Base-by-base conservation (phyloP, 1,140 invertebrate species). In the Zaprionus capensis region DNA sequence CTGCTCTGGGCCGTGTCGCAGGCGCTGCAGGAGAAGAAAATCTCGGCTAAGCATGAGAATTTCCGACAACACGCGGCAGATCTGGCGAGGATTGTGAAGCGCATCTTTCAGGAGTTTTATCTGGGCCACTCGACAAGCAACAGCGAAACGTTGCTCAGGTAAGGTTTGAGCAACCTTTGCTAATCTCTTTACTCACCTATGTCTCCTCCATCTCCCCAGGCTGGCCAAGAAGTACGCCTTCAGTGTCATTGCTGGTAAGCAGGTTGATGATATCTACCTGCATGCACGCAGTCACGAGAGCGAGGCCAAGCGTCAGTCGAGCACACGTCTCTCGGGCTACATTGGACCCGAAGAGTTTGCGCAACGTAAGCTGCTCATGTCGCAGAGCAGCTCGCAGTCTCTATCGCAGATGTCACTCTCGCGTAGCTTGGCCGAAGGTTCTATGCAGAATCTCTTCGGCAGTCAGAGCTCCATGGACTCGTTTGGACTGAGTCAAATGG, bases 1-100 rank as follows among this genome's bases (percentile, higher is more conserved):
- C 90, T 96, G 59, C 85, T 95, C 26, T 96, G 95, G 95, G 95
- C 95, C 0, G 94, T 95, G 9, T 94, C 94, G 3, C 94, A 95
- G 79, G 94, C 95, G 5, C 80, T 96, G 61, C 92, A 94, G 78
- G 91, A 93, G 28, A 94, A 94, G 81, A 94, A 95, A 56, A 94
- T 96, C 44, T 93, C 92, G 0, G 93, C 94, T 71, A 93, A 85
- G 41, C 94, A 95, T 91, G 93, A 94, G 12, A 88, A 94, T 66
- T 96, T 95, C 83, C 95, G 95, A 65, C 92, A 94, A 36, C 95
- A 94, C 71, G 95, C 95, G 1, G 91, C 94, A 0, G 92, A 93
- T 38, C 85, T 95, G 62, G 94, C 94, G 3, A 92, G 94, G 46
- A 92, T 94, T 62, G 93, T 93, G 5, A 91, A 92, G 41, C 85